Evolutionary conservation across 2,888 invertebrate species (phyloP).

Genomic region (Gibbula magus): DNA sequence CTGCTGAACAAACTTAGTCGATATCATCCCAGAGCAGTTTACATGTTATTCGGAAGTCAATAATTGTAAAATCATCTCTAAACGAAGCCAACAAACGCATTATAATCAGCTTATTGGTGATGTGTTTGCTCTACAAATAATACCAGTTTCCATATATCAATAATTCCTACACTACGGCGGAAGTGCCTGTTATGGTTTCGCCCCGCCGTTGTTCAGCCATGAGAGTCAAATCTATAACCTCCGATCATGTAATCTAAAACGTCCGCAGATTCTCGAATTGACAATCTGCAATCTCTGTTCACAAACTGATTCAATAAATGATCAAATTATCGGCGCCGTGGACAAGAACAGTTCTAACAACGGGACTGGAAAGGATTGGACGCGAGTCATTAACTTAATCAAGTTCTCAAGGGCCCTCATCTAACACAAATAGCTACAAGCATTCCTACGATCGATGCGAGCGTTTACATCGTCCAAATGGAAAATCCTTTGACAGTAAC

Average conservation of each 20-base stretch:
- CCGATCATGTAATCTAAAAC: background rate
- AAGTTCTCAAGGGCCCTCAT: background rate
- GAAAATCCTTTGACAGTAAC: background rate
- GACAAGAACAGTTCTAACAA: background rate
- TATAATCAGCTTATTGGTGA: too few relatives aligned
- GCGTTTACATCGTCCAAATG: background rate
- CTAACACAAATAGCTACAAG: background rate
- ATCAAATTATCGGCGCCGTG: background rate
- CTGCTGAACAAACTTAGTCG: background rate
- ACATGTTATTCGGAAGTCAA: too few relatives aligned
- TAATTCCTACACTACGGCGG: too few relatives aligned
- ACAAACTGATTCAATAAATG: conserved; percentile 11
- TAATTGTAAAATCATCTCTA: too few relatives aligned
- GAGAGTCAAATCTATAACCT: background rate
- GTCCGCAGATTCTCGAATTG: background rate
- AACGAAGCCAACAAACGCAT: too few relatives aligned
- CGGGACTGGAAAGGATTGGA: background rate
- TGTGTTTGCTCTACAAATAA: too few relatives aligned
- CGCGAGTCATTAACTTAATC: conserved; percentile 7
- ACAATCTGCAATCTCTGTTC: background rate
- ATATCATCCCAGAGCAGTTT: too few relatives aligned
- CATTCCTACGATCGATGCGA: background rate
- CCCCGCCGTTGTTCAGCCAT: background rate
- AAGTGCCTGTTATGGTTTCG: too few relatives aligned
- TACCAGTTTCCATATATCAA: too few relatives aligned